Base-by-base conservation (phyloP, 2,797 vertebrate genomes). In the Steatocranus sp. region DNA sequence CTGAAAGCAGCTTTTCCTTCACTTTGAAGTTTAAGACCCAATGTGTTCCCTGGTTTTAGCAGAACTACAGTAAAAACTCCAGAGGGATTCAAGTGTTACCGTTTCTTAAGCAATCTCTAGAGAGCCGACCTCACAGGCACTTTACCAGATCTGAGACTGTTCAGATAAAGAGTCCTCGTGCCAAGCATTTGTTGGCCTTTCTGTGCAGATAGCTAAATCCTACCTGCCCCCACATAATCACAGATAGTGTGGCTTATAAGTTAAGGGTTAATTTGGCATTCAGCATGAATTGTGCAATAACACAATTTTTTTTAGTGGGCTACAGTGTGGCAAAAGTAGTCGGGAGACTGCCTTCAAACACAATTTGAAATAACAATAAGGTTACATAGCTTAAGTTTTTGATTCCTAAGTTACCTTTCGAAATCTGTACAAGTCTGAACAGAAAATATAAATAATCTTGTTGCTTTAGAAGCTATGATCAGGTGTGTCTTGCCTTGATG, bases 1-100 rank as follows among this genome's bases (percentile, higher is more conserved):
- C 85, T 83, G 51, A 90, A 93, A 94, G 91, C 88, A 93, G 83
- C 84, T 81, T 30, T 68, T 91, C 66, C 48, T 90, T 87, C n/a
- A 11, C 79, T 84, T 88, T 82, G 46, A 90, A 91, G 74, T 88
- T 85, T 84, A 90, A 86, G 87, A 88, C 85, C 90, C 77, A 85
- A 81, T 80, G 73, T 84, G 50, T 90, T 90, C 82, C 86, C 83
- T 90, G 82, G 82, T 90, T 91, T 91, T 75, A 70, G 74, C 73
- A 85, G 82, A 83, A 86, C 66, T 76, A 12, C 66, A 30, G 66
- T 46, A 77, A n/a, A 83, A 90, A 84, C 78, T 86, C 54, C 20
- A 84, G 75, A 53, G 61, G 50, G 82, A 87, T 91, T 92, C 84
- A 88, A 89, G 89, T 86, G 53, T 86, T 81, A 48, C 4, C 4